Conservation (phyloP, 1,140 invertebrate species). For the Ooceraea biroi region DNA sequence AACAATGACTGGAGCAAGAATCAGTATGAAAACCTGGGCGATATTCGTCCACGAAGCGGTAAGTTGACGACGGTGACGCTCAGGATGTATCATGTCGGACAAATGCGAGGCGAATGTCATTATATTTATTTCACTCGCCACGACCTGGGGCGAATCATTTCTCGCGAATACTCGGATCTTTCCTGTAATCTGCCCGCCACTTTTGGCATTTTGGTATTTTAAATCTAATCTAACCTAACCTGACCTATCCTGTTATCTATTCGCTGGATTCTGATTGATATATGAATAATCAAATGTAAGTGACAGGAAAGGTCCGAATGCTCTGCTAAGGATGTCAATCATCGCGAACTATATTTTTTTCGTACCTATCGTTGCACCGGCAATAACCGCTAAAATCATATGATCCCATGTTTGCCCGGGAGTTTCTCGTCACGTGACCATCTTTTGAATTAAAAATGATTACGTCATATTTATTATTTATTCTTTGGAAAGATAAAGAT, state of each 20-base stretch:
- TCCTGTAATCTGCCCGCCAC: too few relatives aligned
- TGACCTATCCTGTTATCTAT: too few relatives aligned
- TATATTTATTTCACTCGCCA: not conserved
- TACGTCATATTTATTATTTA: not conserved
- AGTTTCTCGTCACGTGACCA: not conserved
- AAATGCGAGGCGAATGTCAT: not conserved
- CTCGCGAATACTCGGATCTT: too few relatives aligned
- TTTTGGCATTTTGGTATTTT: too few relatives aligned
- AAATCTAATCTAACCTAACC: too few relatives aligned
- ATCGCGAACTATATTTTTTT: not conserved
- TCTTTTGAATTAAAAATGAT: not conserved
- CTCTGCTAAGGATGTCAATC: not conserved
- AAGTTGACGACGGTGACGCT: conserved; percentile 30
- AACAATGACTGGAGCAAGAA: conserved; percentile 51
- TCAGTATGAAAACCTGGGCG: conserved; percentile 49
- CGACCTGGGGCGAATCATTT: not conserved
- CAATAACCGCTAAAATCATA: too few relatives aligned
- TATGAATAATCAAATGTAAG: too few relatives aligned
- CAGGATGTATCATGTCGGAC: not conserved
- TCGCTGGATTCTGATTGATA: too few relatives aligned
- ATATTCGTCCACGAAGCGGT: conserved; percentile 24
- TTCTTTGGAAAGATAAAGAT: not conserved
- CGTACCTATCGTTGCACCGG: not conserved
- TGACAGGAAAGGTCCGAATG: too few relatives aligned
- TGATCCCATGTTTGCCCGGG: not conserved